Percentiles rank a stretch among this genome's conserved stretches.
phyloP scores from a whole-genome alignment of 1,140 invertebrate genomes.

The Pseudomyrmex concolor region DNA sequence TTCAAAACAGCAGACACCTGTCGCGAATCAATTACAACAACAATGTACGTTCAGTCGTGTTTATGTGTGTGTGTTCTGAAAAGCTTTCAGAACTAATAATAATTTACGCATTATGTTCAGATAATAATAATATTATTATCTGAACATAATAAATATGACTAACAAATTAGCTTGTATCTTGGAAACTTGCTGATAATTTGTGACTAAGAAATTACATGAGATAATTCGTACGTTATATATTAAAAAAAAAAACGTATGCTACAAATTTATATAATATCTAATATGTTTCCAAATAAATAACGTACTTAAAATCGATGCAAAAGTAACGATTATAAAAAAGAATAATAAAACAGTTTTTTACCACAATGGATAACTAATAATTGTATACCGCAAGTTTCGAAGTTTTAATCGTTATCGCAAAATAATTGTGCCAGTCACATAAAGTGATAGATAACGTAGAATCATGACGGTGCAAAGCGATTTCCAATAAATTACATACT shows the following conservation, averaged over 20 bases:
- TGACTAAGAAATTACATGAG: no score
- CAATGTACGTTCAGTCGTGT: not conserved
- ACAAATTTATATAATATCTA: not conserved
- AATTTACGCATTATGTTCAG: not conserved
- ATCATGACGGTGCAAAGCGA: constrained; percentile 2
- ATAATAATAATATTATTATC: no score
- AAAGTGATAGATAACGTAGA: constrained; percentile 6
- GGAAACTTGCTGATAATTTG: not conserved
- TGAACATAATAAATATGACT: no score
- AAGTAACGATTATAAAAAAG: not conserved
- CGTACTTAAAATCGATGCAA: not conserved
- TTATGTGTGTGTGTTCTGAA: not conserved
- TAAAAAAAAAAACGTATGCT: not conserved
- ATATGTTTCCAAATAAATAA: no score
- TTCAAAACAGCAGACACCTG: constrained; percentile 37
- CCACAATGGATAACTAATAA: not conserved
- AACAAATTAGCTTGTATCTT: not conserved
- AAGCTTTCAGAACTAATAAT: constrained; percentile 22
- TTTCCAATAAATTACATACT: constrained; percentile 33
- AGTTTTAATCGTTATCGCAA: not conserved
- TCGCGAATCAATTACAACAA: constrained; percentile 23
- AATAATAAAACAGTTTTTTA: not conserved
- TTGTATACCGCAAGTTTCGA: not conserved
- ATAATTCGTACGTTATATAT: no score
- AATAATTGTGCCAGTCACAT: constrained; percentile 16